Percentiles rank a stretch among this genome's conserved stretches.
Evolutionary conservation across 2,888 invertebrate species (phyloP).

Genomic region (Atethmia centrago): DNA sequence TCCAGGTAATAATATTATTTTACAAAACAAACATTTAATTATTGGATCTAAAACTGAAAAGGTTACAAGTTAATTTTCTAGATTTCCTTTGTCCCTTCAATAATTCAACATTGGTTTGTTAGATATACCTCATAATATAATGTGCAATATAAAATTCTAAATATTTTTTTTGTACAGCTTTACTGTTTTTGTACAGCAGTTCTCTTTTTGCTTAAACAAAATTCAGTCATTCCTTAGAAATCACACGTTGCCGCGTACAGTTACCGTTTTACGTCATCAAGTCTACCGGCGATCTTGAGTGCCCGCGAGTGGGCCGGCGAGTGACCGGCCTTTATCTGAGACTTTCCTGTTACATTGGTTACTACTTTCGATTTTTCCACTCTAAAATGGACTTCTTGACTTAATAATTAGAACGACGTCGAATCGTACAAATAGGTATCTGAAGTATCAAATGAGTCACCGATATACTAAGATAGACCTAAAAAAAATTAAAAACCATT

Average conservation of each 20-base stretch:
- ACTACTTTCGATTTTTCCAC: background rate
- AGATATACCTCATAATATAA: background rate
- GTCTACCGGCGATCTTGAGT: slow-evolving; percentile 21
- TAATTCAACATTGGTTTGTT: background rate
- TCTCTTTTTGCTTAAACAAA: background rate
- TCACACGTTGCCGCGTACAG: slow-evolving; percentile 1
- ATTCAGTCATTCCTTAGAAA: slow-evolving; percentile 6
- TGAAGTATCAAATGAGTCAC: background rate
- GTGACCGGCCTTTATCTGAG: slow-evolving; percentile 23
- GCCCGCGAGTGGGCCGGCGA: slow-evolving; percentile 6
- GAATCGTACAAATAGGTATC: background rate
- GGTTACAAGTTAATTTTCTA: background rate
- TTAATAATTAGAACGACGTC: background rate
- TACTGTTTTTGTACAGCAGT: background rate
- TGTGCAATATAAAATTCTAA: background rate
- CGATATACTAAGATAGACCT: too few species aligned
- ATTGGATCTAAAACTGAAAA: background rate
- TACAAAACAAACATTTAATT: background rate
- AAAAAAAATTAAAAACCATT: too few species aligned
- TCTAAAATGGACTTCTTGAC: background rate
- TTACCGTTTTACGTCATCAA: slow-evolving; percentile 38
- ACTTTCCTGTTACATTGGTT: slow-evolving; percentile 12
- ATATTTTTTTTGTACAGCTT: background rate
- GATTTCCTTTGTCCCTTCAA: slow-evolving; percentile 3
- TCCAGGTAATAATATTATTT: background rate